Base-by-base conservation (phyloP, 2,797 vertebrate species). In the Todus mexicanus region DNA sequence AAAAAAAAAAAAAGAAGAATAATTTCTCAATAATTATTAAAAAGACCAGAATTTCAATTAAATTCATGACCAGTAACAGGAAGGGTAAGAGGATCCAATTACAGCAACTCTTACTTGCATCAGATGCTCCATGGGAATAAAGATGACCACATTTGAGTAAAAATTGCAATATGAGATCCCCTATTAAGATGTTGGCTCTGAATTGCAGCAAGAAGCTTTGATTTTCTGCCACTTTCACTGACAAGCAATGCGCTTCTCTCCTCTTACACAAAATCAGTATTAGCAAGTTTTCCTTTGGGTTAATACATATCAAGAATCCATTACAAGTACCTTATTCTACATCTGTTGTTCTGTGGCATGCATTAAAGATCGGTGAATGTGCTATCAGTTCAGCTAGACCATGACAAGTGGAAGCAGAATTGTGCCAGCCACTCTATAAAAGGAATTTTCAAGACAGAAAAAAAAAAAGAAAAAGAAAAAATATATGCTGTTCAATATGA, bases 1-100 rank as follows among this genome's bases (percentile, higher is more conserved):
- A 3, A 15, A 33, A 20, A 42, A n/a, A n/a, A 6, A 29, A 4
- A 25, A 29, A 38, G 33, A 8, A 21, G 6, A 71, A 68, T 60
- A 35, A 60, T 88, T 95, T 89, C 72, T 83, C 75, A 78, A 63
- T 90, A 91, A 89, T 90, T 87, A 94, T 42, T 89, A 61, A 92
- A 91, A 92, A 87, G 57, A 83, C 23, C 59, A 92, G 78, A 92
- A 91, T 94, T 95, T 84, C 70, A 89, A 84, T 93, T 93, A 87
- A 83, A 94, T 40, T 64, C 54, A 60, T 51, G 51, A 23, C 59
- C 73, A 91, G 51, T 93, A 84, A 83, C 78, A 79, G 84, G 84
- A 91, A 96, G 66, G 43, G 65, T 64, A 91, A 89, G 43, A 83
- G 33, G 70, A 90, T 89, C 76, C 66, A 81, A 89, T 93, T 96